phyloP scores from a whole-genome alignment of 1,140 invertebrate species.

The Lutraria rhynchaena region DNA sequence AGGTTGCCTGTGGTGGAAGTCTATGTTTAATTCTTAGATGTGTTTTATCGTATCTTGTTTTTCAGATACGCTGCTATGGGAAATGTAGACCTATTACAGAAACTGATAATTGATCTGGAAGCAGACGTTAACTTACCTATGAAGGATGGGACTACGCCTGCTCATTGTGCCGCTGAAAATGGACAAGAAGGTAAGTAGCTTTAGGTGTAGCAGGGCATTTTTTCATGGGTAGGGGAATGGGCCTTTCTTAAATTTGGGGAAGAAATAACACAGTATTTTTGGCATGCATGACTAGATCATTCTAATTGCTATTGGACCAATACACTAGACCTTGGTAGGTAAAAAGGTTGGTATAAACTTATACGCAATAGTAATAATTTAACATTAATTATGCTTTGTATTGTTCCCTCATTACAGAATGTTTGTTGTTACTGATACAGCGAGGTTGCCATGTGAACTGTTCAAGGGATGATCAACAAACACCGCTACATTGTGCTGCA shows the following conservation, averaged over 20 bases:
- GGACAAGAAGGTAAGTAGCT: slow-evolving; percentile 78
- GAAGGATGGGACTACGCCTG: slow-evolving; percentile 75
- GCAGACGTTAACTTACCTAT: slow-evolving; percentile 75
- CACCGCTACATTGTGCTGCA: slow-evolving; percentile 77
- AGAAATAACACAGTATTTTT: no score
- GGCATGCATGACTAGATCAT: no score
- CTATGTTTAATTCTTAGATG: no score
- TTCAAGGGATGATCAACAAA: slow-evolving; percentile 72
- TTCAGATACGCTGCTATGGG: slow-evolving; percentile 69
- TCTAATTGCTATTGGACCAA: no score
- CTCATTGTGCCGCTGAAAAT: slow-evolving; percentile 76
- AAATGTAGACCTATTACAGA: slow-evolving; percentile 68
- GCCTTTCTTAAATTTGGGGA: no score
- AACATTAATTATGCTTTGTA: neutral
- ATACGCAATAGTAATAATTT: neutral
- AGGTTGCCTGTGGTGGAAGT: no score
- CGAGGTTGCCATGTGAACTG: slow-evolving; percentile 72
- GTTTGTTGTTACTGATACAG: slow-evolving; percentile 76
- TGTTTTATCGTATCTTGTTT: no score
- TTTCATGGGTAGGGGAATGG: no score
- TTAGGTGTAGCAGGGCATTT: no score
- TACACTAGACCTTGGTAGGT: no score
- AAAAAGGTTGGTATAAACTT: no score
- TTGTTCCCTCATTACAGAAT: slow-evolving; percentile 74
- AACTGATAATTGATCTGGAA: slow-evolving; percentile 69